phyloP scores from a whole-genome alignment of 2,888 invertebrate species.

The Boloria selene region DNA sequence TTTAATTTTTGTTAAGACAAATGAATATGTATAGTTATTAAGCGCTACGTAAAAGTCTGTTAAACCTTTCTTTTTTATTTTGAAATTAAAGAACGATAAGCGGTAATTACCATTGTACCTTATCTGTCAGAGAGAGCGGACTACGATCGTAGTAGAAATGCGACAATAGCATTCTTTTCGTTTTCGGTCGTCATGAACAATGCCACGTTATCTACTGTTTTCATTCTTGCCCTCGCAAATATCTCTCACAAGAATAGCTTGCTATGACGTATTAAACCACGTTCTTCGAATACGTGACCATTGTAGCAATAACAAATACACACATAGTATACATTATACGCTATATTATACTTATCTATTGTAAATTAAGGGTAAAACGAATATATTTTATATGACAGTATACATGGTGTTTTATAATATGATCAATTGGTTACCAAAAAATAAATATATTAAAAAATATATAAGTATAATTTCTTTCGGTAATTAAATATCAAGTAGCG shows the following conservation, averaged over 20 bases:
- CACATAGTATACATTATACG: too few relatives aligned
- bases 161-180: constrained; percentile 29
- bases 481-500: neutral
- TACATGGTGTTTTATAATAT: too few relatives aligned
- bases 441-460: too few relatives aligned
- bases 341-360: too few relatives aligned
- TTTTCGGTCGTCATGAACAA: constrained; percentile 30
- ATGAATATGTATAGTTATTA: too few relatives aligned
- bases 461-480: neutral
- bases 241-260: neutral
- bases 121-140: constrained; percentile 31
- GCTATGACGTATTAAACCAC: too few relatives aligned
- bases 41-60: constrained; percentile 14
- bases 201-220: constrained; percentile 25
- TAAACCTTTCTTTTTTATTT: constrained; percentile 6
- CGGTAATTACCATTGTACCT: constrained; percentile 18
- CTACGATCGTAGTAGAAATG: constrained; percentile 15
- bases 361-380: too few relatives aligned
- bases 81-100: constrained; percentile 24
- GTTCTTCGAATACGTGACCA: too few relatives aligned
- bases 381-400: too few relatives aligned
- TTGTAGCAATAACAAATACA: too few relatives aligned
- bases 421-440: too few relatives aligned
- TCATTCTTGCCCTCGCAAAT: constrained; percentile 4
- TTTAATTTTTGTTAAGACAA: too few relatives aligned